Percentiles rank a stretch among this genome's conserved stretches.
Evolutionary conservation across 2,113 vertebrate species (phyloP).

Genomic region (Pluvianellus socialis): DNA sequence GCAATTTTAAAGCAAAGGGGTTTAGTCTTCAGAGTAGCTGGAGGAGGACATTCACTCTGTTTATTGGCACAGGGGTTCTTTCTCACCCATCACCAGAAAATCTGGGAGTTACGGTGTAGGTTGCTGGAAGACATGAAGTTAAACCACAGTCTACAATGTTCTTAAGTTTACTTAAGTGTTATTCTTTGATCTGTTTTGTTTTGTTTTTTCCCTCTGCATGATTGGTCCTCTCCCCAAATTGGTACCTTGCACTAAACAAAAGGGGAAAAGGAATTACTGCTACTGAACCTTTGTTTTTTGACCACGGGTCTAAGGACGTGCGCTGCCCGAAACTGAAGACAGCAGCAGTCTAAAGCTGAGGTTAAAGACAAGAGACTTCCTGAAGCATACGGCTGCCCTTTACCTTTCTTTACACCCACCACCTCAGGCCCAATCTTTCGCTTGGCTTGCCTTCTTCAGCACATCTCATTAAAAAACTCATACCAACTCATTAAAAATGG

Average conservation of each 20-base stretch:
- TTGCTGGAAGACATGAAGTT: not conserved
- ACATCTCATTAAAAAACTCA: constrained; percentile 47
- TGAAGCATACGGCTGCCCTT: not conserved
- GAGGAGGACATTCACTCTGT: not conserved
- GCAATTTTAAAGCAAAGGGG: not conserved
- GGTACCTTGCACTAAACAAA: not conserved
- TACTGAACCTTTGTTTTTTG: not conserved
- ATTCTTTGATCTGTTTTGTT: not conserved
- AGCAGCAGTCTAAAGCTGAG: not conserved
- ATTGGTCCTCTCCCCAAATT: not conserved
- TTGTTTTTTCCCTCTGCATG: not conserved
- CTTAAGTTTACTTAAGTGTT: not conserved
- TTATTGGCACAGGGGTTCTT: not conserved
- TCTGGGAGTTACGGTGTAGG: not conserved
- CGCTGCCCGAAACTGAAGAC: not conserved
- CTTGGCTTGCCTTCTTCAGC: constrained; percentile 40
- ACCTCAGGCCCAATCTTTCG: not conserved
- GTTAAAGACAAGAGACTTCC: not conserved
- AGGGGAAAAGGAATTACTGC: not conserved
- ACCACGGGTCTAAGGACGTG: not conserved
- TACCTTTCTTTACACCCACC: constrained; percentile 20
- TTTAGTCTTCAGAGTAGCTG: not conserved
- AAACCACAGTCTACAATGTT: not conserved
- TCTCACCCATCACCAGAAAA: not conserved
- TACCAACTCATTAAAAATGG: constrained; percentile 65